Base-by-base conservation (phyloP, 1,140 invertebrate species). In the Nymphalis io region DNA sequence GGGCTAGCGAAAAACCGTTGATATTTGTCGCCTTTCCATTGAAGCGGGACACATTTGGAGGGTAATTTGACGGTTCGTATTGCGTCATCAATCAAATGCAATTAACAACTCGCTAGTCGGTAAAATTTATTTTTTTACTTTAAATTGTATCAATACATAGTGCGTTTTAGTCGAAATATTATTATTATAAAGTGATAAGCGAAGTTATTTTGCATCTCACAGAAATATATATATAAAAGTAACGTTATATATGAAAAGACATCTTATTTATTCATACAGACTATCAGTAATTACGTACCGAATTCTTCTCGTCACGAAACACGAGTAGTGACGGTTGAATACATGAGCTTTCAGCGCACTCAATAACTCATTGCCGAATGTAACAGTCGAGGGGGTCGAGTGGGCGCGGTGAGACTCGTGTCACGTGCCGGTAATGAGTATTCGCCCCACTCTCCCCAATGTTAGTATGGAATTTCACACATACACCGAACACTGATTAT, bases 311-410 rank as follows among this genome's bases (percentile, higher is more conserved):
- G 15, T 66, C 58, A 58, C 59, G 66, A 70, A 76, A 76, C 74
- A 71, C 69, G 72, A 76, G 67, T 72, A 67, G 60, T 78, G 76
- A 77, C 76, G 78, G 72, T 79, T 83, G 79, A 82, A 83, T 79
- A 87, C 85, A 84, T 84, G 82, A 88, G 85, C 81, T 82, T 82
- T 86, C 76, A 66, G 79, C 75, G 76, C 85, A 90, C 85, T 90
- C 87, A 88, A 90, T 90, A 90, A 90, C 87, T 90, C 88, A 90
- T 88, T 90, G 87, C 83, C 75, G 87, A 88, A 87, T 85, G 86
- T 85, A 87, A 74, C 80, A 78, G 81, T 76, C 69, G 72, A 70
- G 70, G 76, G 68, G 83, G 80, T 75, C 62, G 79, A 78, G 83
- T 76, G 84, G 79, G 80, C 71, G 78, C 78, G 78, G 82, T 78